Conservation (phyloP, 2,888 invertebrate genomes). For the Callyntrura guangdongensis region DNA sequence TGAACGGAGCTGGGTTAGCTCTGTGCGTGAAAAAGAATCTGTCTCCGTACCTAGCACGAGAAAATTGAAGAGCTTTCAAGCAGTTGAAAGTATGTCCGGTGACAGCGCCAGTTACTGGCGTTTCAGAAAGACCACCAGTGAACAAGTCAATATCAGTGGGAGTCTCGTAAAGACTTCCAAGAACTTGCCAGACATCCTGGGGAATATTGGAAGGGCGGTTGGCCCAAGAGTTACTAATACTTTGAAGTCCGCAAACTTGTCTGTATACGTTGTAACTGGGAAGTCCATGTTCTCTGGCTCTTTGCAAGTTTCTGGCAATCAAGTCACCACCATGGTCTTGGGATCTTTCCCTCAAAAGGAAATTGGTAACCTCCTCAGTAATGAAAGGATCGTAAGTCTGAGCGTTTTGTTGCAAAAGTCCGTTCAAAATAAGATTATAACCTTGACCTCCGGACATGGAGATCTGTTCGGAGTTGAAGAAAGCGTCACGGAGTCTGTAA, state of each 20-base stretch:
- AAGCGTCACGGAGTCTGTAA: constrained; percentile 82
- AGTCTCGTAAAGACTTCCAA: constrained; percentile 82
- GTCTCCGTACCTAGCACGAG: constrained; percentile 82
- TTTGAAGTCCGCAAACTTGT: constrained; percentile 81
- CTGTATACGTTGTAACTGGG: constrained; percentile 83
- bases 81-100: constrained; percentile 96
- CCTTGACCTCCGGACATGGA: constrained; percentile 81
- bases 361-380: constrained; percentile 83
- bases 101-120: constrained; percentile 91
- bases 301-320: constrained; percentile 82
- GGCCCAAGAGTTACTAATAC: constrained; percentile 80
- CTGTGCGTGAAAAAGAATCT: constrained; percentile 83
- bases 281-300: constrained; percentile 81
- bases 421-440: constrained; percentile 82
- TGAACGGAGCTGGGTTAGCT: constrained; percentile 77
- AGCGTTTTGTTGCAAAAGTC: constrained; percentile 82
- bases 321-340: constrained; percentile 83
- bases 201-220: constrained; percentile 81
- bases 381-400: constrained; percentile 83
- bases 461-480: constrained; percentile 83
- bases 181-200: constrained; percentile 82
- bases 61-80: constrained; percentile 87
- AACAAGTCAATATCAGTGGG: constrained; percentile 92
- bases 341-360: constrained; percentile 79
- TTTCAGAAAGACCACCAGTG: constrained; percentile 93